These are phyloP conservation scores for Hemitrygon akajei DNA, from an alignment of 2,797 vertebrate species.

Conservation along the genomic window DNA sequence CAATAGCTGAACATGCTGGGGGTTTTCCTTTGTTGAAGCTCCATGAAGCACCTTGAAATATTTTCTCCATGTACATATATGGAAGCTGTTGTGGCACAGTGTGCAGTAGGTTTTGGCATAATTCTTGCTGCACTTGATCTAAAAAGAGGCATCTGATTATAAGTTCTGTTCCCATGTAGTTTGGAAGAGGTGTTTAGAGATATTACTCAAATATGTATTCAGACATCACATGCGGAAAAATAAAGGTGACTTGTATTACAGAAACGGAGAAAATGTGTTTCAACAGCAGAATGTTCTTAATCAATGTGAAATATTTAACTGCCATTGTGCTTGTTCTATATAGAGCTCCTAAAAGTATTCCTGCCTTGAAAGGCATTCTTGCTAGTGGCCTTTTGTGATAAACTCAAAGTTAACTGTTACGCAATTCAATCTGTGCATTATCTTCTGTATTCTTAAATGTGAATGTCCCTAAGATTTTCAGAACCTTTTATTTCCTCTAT, in stretches of 20 bases:
- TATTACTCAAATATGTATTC: background rate
- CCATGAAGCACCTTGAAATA: background rate
- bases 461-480: background rate
- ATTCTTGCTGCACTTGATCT: background rate
- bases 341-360: background rate
- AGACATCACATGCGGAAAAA: background rate
- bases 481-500: background rate
- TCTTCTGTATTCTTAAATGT: background rate
- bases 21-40: background rate
- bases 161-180: background rate
- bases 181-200: background rate
- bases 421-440: background rate
- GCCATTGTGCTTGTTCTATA: background rate
- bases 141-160: background rate
- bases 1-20: background rate
- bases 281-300: background rate
- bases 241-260: background rate
- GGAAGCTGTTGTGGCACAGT: background rate
- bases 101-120: no score
- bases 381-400: background rate
- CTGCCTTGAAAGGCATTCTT: background rate
- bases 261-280: background rate
- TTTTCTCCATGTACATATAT: background rate
- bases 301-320: background rate
- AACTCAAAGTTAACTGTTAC: background rate